Base-by-base conservation (phyloP, 2,113 vertebrate genomes). In the Pithys albifrons region DNA sequence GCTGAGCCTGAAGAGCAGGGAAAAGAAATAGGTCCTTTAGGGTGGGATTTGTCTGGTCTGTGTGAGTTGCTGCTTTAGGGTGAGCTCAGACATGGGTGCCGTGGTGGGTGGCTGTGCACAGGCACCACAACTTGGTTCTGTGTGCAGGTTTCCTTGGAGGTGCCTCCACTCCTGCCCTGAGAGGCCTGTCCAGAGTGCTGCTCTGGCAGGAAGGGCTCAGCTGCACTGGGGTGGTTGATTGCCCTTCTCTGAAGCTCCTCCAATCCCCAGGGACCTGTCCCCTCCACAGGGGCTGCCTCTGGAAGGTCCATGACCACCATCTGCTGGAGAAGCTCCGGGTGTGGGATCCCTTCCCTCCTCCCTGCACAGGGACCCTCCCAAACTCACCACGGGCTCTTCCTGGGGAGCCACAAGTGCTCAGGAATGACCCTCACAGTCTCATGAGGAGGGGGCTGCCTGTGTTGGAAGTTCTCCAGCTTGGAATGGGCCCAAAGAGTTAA, bases 271-370 rank as follows among this genome's bases (percentile, higher is more conserved):
- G 81, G 81, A 25, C 74, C 57, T 94, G 81, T 85, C 45, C 52
- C 52, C 11, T 51, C 35, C 19, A 3, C 28, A 54, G 85, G 64
- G 43, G 51, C n/a, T 73, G 88, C 48, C 66, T 41, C 1, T 54
- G 29, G 75, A 95, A 94, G 92, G 94, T 91, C 23, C 69, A 0
- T 93, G 93, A 93, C 93, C 93, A 95, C 96, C 92, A 93, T 86
- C 94, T 96, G 93, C n/a, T 97, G 96, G 95, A 93, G 79, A 57
- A 73, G 55, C 24, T 86, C 76, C 17, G 13, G 28, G 28, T 39
- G 22, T 1, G 1, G 85, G 54, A 71, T 76, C 82, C 5, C 71
- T 49, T 69, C 66, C 77, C 16, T 67, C 27, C 3, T 80, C 46
- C 43, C 20, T 64, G 81, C 85, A 58, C 22, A 12, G 25, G 19